Percentiles rank a stretch among this genome's conserved stretches.
Evolutionary conservation across 2,113 vertebrate genomes (phyloP).

Genomic region (Aplodontia rufa): DNA sequence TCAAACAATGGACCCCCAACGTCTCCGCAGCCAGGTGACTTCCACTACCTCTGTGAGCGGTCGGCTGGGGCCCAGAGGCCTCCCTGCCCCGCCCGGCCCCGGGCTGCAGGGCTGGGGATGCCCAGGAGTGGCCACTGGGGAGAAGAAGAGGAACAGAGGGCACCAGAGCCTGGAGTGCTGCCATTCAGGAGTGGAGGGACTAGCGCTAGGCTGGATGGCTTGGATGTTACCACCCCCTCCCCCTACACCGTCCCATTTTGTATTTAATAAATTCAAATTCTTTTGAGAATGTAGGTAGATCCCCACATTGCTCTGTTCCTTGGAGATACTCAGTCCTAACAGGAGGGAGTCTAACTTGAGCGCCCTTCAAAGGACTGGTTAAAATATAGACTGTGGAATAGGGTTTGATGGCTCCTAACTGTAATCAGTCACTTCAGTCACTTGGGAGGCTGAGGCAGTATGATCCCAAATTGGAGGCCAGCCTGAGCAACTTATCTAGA

Average conservation of each 20-base stretch:
- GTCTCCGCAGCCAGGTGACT: neutral
- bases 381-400: too few relatives aligned
- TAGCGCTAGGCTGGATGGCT: neutral
- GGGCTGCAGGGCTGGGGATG: neutral
- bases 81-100: neutral
- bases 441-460: neutral
- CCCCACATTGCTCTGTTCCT: neutral
- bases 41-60: neutral
- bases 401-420: too few relatives aligned
- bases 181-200: neutral
- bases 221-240: neutral
- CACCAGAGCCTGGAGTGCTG: accelerated
- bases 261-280: neutral
- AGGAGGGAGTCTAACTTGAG: neutral
- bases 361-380: neutral
- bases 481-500: neutral
- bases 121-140: neutral
- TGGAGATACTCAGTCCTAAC: neutral
- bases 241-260: neutral
- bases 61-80: neutral
- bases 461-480: neutral
- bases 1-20: neutral
- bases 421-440: neutral
- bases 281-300: neutral
- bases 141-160: too few relatives aligned